These are phyloP conservation scores for Phycodurus eques DNA, from an alignment of 2,113 vertebrate species.

Conservation along the genomic window DNA sequence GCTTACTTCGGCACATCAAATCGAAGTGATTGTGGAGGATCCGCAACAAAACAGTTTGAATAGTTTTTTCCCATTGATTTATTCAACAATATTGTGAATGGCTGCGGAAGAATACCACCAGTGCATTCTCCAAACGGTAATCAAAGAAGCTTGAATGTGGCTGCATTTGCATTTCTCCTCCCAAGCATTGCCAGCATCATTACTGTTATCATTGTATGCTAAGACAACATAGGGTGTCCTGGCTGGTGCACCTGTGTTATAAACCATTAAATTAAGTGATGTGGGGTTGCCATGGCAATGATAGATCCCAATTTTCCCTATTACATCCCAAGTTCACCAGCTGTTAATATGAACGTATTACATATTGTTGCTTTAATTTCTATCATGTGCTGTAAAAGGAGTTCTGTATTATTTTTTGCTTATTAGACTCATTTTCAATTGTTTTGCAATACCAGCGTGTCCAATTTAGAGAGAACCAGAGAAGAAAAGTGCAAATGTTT, in stretches of 20 bases:
- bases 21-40: neutral
- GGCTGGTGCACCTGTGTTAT: neutral
- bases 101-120: neutral
- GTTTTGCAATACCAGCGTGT: constrained; percentile 38
- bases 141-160: neutral
- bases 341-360: neutral
- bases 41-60: too few relatives aligned
- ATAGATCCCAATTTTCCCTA: neutral
- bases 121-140: neutral
- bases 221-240: neutral
- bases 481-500: constrained; percentile 66
- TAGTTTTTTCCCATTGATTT: too few relatives aligned
- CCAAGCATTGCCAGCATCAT: neutral
- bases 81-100: too few relatives aligned
- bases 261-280: neutral
- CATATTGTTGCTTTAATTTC: neutral
- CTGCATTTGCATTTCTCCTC: neutral
- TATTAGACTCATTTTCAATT: constrained; percentile 42
- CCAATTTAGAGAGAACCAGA: constrained; percentile 52
- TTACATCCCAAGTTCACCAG: neutral
- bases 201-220: neutral
- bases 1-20: neutral
- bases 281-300: constrained; percentile 6
- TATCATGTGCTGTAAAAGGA: constrained; percentile 62
- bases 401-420: constrained; percentile 60